These are phyloP conservation scores for Serinus canaria DNA, from an alignment of 2,113 vertebrate genomes.

Conservation along the genomic window DNA sequence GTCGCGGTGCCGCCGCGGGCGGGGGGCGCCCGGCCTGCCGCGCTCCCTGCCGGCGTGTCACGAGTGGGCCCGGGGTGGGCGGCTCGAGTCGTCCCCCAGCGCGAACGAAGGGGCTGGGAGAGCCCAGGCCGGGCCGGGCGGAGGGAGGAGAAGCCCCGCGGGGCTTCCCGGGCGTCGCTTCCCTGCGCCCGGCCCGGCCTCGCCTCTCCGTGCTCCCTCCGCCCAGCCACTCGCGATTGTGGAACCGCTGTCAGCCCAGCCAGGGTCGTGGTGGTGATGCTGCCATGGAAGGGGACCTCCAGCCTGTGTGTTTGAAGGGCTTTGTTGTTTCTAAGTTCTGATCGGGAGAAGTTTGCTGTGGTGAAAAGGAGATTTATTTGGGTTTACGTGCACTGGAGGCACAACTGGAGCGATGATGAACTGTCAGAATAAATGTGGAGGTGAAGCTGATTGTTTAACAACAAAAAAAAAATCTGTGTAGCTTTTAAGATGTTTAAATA, in stretches of 20 bases:
- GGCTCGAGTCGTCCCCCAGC: background rate
- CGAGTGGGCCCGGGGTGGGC: background rate
- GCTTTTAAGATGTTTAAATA: conserved; percentile 20
- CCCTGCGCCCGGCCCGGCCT: background rate
- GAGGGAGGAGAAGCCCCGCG: background rate
- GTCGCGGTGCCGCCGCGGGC: background rate
- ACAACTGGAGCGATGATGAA: conserved; percentile 7
- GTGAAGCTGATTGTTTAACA: conserved; percentile 36
- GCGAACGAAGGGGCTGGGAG: background rate
- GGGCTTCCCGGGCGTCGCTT: background rate
- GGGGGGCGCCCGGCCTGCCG: background rate
- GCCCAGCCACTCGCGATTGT: background rate
- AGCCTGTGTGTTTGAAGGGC: background rate
- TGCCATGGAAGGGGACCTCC: background rate
- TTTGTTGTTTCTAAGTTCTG: conserved; percentile 43
- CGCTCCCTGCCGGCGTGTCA: background rate
- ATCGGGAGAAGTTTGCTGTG: conserved; percentile 11
- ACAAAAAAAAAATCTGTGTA: background rate
- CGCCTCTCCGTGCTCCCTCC: background rate
- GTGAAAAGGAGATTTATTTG: conserved; percentile 16
- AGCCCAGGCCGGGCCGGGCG: background rate
- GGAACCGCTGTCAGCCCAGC: background rate
- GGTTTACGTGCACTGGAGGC: background rate
- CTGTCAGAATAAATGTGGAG: conserved; percentile 51
- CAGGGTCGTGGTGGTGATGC: background rate